Evolutionary conservation across 2,888 invertebrate genomes (phyloP), one percentile per base, ranked within the genome.

Genomic region (Pardosa pseudoannulata): DNA sequence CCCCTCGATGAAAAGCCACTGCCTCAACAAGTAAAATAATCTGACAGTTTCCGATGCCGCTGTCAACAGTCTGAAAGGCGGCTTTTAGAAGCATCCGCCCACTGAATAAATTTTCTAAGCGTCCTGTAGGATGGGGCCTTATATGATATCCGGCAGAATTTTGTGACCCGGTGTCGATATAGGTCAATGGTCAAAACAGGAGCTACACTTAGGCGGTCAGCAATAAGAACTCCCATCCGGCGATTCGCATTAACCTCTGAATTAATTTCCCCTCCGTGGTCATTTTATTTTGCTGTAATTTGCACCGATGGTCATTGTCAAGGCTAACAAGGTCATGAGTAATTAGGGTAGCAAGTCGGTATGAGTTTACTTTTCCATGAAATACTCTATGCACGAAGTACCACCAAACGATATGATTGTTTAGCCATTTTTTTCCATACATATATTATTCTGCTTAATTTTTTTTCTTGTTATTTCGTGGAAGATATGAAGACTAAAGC

Each of bases 171-270:
- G 19, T 64, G 23, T 76, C 29, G 23, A 82, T 76, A 70, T 82
- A 76, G 82, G 82, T 82, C 82, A 76, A 82, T 76, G 82, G 82
- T 82, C 76, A 82, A 72, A 56, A 76, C 76, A 70, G 82, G 82
- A 82, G 76, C 75, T 56, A 76, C 82, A 82, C 76, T 65, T n/a
- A 65, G 32, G 28, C 76, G 82, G 76, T 27, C 71, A 76, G 46
- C 76, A 72, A 82, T 82, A 71, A 76, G 76, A 82, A 65, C 19
- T 27, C 5, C n/a, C 65, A 32, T 68, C 16, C n/a, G 56, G 56
- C 31, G 31, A n/a, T 32, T 9, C 56, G 11, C 23, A 56, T 11
- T 56, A 23, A 56, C 56, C 56, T 29, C 36, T 67, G 67, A 31
- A 32, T 67, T 67, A 67, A 67, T 67, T 67, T 67, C 13, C 68